phyloP scores from a whole-genome alignment of 2,888 invertebrate species.

The Bombyx huttoni region DNA sequence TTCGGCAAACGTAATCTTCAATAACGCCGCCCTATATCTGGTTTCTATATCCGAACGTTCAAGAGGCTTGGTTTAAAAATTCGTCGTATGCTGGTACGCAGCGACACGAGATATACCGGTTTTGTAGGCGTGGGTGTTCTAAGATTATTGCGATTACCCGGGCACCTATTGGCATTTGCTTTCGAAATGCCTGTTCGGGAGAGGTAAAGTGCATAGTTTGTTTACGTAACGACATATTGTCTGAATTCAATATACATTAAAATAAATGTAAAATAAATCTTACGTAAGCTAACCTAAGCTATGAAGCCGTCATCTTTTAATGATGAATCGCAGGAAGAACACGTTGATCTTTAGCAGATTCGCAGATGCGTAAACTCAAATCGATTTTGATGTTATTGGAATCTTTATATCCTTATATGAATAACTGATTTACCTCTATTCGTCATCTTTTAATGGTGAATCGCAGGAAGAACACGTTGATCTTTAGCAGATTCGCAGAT shows the following conservation, averaged over 20 bases:
- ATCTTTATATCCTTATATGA: too few relatives aligned
- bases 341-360: too few relatives aligned
- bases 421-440: too few relatives aligned
- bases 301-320: too few relatives aligned
- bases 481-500: too few relatives aligned
- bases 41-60: slow-evolving; percentile 43
- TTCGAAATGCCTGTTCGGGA: neutral
- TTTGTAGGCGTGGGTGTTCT: slow-evolving; percentile 17
- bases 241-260: neutral
- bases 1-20: slow-evolving; percentile 9
- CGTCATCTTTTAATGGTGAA: too few relatives aligned
- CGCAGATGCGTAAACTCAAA: too few relatives aligned
- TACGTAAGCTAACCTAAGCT: too few relatives aligned
- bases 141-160: neutral
- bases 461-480: too few relatives aligned
- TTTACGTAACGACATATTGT: neutral
- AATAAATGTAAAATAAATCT: neutral
- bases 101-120: slow-evolving; percentile 1
- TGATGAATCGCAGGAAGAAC: too few relatives aligned
- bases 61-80: slow-evolving; percentile 39
- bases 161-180: neutral
- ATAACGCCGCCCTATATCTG: slow-evolving; percentile 35
- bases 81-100: slow-evolving; percentile 21
- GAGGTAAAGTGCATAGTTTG: neutral
- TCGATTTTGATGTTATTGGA: too few relatives aligned